A percentile compares a stretch with the other conserved stretches of the same genome.
Evolutionary conservation across 2,888 invertebrate genomes (phyloP).

Genomic region (Meteorus colon): DNA sequence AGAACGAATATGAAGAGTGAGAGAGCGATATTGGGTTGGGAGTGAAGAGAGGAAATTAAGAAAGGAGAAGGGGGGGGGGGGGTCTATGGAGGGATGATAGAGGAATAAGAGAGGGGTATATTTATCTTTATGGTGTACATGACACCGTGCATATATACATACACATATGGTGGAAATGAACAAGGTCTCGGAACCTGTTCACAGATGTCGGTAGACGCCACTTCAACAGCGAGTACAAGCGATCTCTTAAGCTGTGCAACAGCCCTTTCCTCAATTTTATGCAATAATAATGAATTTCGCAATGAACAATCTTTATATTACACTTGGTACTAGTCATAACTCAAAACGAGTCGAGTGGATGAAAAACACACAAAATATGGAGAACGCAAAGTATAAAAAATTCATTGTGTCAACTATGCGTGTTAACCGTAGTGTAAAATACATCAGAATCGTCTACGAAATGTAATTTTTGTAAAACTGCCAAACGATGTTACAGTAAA

Average conservation of each 20-base stretch:
- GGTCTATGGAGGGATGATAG: neutral
- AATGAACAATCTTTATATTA: too few species aligned
- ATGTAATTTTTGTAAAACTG: neutral
- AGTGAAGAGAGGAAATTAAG: neutral
- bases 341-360: too few species aligned
- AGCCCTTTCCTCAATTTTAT: neutral
- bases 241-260: neutral
- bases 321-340: too few species aligned
- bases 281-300: neutral
- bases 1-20: slow-evolving; percentile 14
- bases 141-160: neutral
- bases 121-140: slow-evolving; percentile 35
- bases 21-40: slow-evolving; percentile 43
- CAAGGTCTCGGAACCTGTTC: slow-evolving; percentile 64
- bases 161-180: slow-evolving; percentile 49
- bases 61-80: slow-evolving; percentile 18
- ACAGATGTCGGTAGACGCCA: slow-evolving; percentile 68
- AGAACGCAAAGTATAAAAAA: too few species aligned
- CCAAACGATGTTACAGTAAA: neutral
- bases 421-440: neutral
- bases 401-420: too few species aligned
- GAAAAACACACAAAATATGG: too few species aligned
- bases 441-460: neutral
- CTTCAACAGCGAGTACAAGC: neutral
- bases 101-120: slow-evolving; percentile 4